These are phyloP conservation scores for Periophthalmus magnuspinnatus DNA, from an alignment of 2,797 vertebrate species.

Conservation along the genomic window DNA sequence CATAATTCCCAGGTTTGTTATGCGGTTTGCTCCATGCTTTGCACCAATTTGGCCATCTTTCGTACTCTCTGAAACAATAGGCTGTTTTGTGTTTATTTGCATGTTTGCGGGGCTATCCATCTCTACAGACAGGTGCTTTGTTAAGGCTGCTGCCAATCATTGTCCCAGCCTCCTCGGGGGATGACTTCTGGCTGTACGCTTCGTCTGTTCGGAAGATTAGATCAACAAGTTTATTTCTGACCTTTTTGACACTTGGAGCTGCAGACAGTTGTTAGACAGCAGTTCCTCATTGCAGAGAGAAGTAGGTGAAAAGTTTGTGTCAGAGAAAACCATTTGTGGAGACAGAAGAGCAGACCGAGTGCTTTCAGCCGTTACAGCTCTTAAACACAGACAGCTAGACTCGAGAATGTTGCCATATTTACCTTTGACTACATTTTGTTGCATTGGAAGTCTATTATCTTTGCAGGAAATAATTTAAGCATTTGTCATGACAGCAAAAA, in stretches of 20 bases:
- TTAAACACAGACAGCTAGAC: not conserved
- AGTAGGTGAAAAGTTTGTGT: not conserved
- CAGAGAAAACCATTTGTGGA: not conserved
- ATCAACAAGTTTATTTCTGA: not conserved
- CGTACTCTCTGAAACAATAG: not conserved
- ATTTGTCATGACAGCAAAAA: too few species aligned
- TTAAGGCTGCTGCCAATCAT: conserved; percentile 1
- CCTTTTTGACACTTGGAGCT: not conserved
- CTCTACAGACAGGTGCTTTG: conserved; percentile 4
- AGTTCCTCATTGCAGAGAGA: not conserved
- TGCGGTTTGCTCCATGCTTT: not conserved
- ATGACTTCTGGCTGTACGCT: not conserved
- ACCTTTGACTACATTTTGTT: too few species aligned
- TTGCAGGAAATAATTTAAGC: too few species aligned
- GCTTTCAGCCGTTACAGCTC: not conserved
- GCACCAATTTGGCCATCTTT: not conserved
- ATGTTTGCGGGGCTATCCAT: not conserved
- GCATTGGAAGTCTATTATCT: too few species aligned
- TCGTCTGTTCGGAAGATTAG: not conserved
- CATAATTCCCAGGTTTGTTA: conserved; percentile 1
- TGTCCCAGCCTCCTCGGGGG: not conserved
- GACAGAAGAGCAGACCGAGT: not conserved
- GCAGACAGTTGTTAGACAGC: not conserved
- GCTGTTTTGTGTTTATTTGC: conserved; percentile 3
- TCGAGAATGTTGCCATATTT: too few species aligned